Conservation (phyloP, 2,113 vertebrate species). For the Plestiodon gilberti region DNA sequence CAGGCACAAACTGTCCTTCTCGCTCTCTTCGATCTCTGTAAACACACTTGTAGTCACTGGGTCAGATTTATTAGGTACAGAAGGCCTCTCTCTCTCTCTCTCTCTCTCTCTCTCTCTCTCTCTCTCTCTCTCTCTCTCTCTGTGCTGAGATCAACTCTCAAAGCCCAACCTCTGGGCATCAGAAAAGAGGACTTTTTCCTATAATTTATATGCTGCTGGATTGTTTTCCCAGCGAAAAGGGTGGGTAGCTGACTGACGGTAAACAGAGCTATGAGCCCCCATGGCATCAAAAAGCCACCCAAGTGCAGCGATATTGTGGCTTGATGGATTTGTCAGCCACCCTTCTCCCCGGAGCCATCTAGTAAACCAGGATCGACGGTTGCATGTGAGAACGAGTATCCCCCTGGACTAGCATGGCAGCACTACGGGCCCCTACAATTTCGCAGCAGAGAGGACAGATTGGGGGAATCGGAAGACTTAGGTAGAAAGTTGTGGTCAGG, state of each 20-base stretch:
- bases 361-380: neutral
- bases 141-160: neutral
- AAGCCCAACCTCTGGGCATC: neutral
- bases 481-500: too few relatives aligned
- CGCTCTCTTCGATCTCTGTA: neutral
- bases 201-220: neutral
- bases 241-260: neutral
- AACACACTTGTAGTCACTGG: constrained; percentile 5
- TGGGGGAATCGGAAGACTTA: too few relatives aligned
- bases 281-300: neutral
- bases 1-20: neutral
- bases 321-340: neutral
- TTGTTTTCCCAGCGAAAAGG: neutral
- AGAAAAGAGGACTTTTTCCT: neutral
- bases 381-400: neutral
- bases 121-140: too few relatives aligned
- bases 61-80: constrained; percentile 10
- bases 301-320: neutral
- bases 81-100: neutral
- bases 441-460: too few relatives aligned
- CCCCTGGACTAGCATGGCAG: too few relatives aligned
- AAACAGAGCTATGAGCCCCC: neutral
- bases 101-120: neutral
- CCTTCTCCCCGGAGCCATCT: neutral
- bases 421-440: too few relatives aligned